These are phyloP conservation scores for Synanthedon andrenaeformis DNA, from an alignment of 2,888 invertebrate species.

Conservation along the genomic window DNA sequence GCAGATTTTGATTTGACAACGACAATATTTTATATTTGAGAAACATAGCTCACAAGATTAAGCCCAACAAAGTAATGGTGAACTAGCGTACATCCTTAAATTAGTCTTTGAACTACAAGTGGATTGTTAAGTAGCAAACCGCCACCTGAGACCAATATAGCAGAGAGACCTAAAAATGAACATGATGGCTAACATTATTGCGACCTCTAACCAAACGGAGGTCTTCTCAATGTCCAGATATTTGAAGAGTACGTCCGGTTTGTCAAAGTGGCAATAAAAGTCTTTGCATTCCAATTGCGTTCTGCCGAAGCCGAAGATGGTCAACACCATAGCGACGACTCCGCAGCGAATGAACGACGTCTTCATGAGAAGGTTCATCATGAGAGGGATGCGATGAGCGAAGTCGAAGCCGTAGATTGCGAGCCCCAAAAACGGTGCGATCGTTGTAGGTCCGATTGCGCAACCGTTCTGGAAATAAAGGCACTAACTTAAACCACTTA, in stretches of 20 bases:
- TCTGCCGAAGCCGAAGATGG: slow-evolving; percentile 74
- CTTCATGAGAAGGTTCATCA: slow-evolving; percentile 74
- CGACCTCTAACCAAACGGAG: slow-evolving; percentile 71
- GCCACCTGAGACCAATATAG: slow-evolving; percentile 69
- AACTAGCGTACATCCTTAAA: too few relatives aligned
- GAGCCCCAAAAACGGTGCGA: slow-evolving; percentile 76
- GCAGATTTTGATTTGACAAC: too few relatives aligned
- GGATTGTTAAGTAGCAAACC: slow-evolving; percentile 51
- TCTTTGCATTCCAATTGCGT: slow-evolving; percentile 68
- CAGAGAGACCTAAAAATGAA: slow-evolving; percentile 68
- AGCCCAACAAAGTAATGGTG: too few relatives aligned
- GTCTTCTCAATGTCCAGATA: slow-evolving; percentile 71
- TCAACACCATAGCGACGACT: slow-evolving; percentile 72
- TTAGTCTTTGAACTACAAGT: background rate
- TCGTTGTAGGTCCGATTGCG: slow-evolving; percentile 74
- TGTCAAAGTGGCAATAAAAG: slow-evolving; percentile 75
- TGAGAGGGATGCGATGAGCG: slow-evolving; percentile 71
- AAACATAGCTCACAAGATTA: too few relatives aligned
- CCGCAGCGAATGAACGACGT: slow-evolving; percentile 76
- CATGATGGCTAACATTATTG: slow-evolving; percentile 61
- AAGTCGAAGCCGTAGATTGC: slow-evolving; percentile 80
- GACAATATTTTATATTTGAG: too few relatives aligned
- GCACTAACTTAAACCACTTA: background rate
- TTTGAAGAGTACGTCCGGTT: slow-evolving; percentile 72
- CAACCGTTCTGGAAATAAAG: slow-evolving; percentile 72